Conservation (phyloP, 2,113 vertebrate genomes). For the Dipodomys stephensi region DNA sequence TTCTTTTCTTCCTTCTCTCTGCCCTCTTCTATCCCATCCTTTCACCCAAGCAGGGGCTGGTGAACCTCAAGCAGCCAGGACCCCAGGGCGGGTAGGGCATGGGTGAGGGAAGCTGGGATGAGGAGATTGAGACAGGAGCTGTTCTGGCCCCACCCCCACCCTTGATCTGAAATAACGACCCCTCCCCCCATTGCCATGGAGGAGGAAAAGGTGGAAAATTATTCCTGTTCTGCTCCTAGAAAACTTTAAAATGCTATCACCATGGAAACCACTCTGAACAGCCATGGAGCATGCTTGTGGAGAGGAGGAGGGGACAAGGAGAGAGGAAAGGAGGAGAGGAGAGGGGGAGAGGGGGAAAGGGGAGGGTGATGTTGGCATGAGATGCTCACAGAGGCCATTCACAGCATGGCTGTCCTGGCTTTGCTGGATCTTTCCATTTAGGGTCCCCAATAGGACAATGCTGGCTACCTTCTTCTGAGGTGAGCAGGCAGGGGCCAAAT, state of each 20-base stretch:
- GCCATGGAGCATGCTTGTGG: conserved; percentile 69
- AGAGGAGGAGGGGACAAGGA: conserved; percentile 48
- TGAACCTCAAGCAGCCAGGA: not conserved
- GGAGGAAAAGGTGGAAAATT: conserved; percentile 86
- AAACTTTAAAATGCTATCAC: conserved; percentile 90
- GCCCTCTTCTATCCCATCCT: not conserved
- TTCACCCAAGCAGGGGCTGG: not conserved
- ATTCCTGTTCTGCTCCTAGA: conserved; percentile 87
- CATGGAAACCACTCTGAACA: conserved; percentile 88
- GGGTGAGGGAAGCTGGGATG: not conserved
- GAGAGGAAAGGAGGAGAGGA: conserved; percentile 26
- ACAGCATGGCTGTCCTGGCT: not conserved
- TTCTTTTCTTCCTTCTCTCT: not conserved
- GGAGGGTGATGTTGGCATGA: not conserved
- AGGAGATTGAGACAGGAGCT: conserved; percentile 59
- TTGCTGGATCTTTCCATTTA: not conserved
- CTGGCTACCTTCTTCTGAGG: not conserved
- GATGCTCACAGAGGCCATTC: not conserved
- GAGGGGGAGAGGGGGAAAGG: conserved; percentile 1
- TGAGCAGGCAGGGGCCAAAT: not conserved
- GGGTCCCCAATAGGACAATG: not conserved
- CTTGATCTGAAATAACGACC: conserved; percentile 83
- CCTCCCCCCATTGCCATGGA: conserved; percentile 84
- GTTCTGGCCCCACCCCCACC: not conserved
- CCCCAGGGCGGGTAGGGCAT: not conserved